Evolutionary conservation across 2,888 invertebrate genomes (phyloP).

Genomic region (Drosophila sordidapex): DNA sequence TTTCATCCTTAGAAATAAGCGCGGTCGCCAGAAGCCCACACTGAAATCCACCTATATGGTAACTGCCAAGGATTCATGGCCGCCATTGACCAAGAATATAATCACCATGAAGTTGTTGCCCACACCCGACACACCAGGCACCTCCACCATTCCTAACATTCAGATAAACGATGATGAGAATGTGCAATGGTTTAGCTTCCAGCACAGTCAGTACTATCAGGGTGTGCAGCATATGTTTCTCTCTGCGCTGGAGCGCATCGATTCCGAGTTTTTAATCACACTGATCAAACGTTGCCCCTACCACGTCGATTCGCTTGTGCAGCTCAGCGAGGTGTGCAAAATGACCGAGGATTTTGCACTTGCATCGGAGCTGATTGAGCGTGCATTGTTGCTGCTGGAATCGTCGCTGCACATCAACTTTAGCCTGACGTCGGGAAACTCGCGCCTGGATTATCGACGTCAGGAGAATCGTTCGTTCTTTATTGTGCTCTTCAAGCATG

Average conservation of each 20-base stretch:
- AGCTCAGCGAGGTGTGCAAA: slow-evolving; percentile 91
- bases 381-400: slow-evolving; percentile 91
- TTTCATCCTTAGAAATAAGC: slow-evolving; percentile 85
- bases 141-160: slow-evolving; percentile 46
- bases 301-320: slow-evolving; percentile 92
- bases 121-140: slow-evolving; percentile 63
- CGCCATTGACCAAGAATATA: slow-evolving; percentile 89
- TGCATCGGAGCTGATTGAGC: slow-evolving; percentile 92
- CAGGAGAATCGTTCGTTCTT: slow-evolving; percentile 94
- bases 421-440: slow-evolving; percentile 90
- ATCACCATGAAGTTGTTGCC: slow-evolving; percentile 89
- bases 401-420: slow-evolving; percentile 92
- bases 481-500: slow-evolving; percentile 92
- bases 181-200: slow-evolving; percentile 89
- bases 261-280: slow-evolving; percentile 91
- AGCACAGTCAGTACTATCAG: slow-evolving; percentile 91
- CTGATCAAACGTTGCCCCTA: slow-evolving; percentile 91
- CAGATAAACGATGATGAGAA: slow-evolving; percentile 59
- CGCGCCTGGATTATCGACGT: slow-evolving; percentile 90
- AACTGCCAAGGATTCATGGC: slow-evolving; percentile 90
- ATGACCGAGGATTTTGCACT: slow-evolving; percentile 92
- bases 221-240: slow-evolving; percentile 90
- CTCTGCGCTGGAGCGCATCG: slow-evolving; percentile 91
- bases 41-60: slow-evolving; percentile 89
- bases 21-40: slow-evolving; percentile 86